These are phyloP conservation scores for Pseudochaenichthys georgianus DNA, from an alignment of 2,797 vertebrate species.

Conservation along the genomic window DNA sequence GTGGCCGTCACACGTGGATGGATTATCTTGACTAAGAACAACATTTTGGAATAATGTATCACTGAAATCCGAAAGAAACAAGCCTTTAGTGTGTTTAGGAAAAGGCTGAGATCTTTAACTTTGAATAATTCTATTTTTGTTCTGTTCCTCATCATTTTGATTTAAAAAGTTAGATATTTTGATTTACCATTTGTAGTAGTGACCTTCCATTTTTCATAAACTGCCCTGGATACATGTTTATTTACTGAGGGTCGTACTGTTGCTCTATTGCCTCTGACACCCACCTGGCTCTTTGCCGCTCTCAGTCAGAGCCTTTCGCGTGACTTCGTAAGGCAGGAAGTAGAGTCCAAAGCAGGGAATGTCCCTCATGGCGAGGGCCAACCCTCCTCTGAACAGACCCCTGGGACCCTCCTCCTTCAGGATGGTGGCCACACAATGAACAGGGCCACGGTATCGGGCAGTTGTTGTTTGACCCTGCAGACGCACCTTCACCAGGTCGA, in stretches of 20 bases:
- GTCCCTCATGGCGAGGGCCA: constrained; percentile 86
- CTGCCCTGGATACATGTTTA: background rate
- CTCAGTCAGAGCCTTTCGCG: constrained; percentile 76
- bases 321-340: constrained; percentile 86
- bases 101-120: too few species aligned
- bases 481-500: constrained; percentile 90
- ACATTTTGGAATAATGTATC: too few species aligned
- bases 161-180: background rate
- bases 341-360: constrained; percentile 87
- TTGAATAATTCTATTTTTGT: too few species aligned
- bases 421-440: constrained; percentile 84
- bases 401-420: constrained; percentile 81
- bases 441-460: constrained; percentile 79
- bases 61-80: too few species aligned
- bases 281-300: constrained; percentile 81
- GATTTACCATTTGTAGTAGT: background rate
- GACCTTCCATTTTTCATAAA: background rate
- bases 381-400: constrained; percentile 85
- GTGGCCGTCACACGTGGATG: too few species aligned
- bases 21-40: too few species aligned
- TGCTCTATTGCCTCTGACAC: constrained; percentile 10
- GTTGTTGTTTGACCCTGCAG: constrained; percentile 86
- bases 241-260: background rate
- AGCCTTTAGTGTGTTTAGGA: too few species aligned
- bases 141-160: background rate